A percentile compares a stretch with the other conserved stretches of the same genome.
Evolutionary conservation across 2,888 invertebrate species (phyloP).

Genomic region (Leptopilina myrica): DNA sequence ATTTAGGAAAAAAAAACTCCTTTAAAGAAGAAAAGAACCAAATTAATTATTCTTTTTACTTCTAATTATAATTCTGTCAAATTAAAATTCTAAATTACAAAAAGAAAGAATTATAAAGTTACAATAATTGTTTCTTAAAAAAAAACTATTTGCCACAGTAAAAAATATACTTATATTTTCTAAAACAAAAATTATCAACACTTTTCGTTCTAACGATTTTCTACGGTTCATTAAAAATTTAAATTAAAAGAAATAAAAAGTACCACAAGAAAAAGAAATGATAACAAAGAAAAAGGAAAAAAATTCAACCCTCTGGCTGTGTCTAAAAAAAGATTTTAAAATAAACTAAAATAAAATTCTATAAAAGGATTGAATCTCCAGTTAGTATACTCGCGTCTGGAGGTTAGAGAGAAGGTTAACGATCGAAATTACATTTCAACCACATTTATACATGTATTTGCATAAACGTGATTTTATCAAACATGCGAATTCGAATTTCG

Average conservation of each 20-base stretch:
- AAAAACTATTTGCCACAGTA: no score
- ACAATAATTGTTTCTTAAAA: no score
- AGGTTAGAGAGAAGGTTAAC: slow-evolving; percentile 55
- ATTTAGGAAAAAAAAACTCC: no score
- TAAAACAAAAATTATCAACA: no score
- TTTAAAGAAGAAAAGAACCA: neutral
- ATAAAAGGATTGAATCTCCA: slow-evolving; percentile 6
- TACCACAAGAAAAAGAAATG: neutral
- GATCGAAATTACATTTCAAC: slow-evolving; percentile 37
- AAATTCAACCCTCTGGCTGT: neutral
- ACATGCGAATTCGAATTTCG: slow-evolving; percentile 7
- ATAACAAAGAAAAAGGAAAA: neutral
- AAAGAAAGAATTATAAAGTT: no score
- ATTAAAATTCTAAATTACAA: no score
- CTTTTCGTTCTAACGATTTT: no score
- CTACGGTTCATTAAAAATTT: no score
- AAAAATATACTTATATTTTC: no score
- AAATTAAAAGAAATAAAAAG: neutral
- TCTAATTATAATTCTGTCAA: no score
- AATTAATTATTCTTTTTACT: no score
- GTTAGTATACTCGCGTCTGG: slow-evolving; percentile 40
- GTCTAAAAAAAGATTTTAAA: neutral
- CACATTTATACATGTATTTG: slow-evolving; percentile 41
- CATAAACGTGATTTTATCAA: slow-evolving; percentile 41
- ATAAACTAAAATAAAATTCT: neutral